Percentiles rank a stretch among this genome's conserved stretches.
These are phyloP conservation scores for Drosophila aff. DNA, from an alignment of 1,140 invertebrate genomes.

Conservation along the genomic window DNA sequence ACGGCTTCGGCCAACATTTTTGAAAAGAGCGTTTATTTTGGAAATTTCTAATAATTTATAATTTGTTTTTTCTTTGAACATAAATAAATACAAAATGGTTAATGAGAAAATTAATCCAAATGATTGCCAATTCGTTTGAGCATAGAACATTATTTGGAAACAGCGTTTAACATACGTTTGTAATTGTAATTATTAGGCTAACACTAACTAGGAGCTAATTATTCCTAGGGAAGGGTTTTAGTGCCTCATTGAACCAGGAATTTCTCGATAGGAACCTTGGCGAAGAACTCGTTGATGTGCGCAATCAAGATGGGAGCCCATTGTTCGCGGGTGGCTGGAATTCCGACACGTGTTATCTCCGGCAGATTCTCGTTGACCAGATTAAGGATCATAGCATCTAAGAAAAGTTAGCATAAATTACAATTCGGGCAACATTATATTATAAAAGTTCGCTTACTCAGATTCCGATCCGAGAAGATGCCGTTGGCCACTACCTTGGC, in stretches of 20 bases:
- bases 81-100: constrained; percentile 75
- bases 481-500: constrained; percentile 77
- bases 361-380: constrained; percentile 83
- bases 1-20: not conserved
- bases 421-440: not conserved
- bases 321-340: constrained; percentile 81
- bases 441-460: constrained; percentile 59
- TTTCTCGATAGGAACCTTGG: constrained; percentile 81
- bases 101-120: constrained; percentile 41
- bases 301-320: constrained; percentile 82
- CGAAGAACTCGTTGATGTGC: constrained; percentile 82
- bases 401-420: not conserved
- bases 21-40: constrained; percentile 38
- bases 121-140: constrained; percentile 53
- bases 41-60: constrained; percentile 14
- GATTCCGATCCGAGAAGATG: constrained; percentile 80
- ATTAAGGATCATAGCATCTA: constrained; percentile 83
- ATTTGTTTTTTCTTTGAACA: constrained; percentile 22
- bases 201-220: constrained; percentile 68
- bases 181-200: constrained; percentile 56
- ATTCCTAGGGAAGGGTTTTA: constrained; percentile 19
- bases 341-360: constrained; percentile 79
- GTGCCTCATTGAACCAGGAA: constrained; percentile 69
- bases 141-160: constrained; percentile 72
- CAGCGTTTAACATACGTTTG: constrained; percentile 65